phyloP scores from a whole-genome alignment of 2,113 vertebrate genomes.

The Scortum barcoo region DNA sequence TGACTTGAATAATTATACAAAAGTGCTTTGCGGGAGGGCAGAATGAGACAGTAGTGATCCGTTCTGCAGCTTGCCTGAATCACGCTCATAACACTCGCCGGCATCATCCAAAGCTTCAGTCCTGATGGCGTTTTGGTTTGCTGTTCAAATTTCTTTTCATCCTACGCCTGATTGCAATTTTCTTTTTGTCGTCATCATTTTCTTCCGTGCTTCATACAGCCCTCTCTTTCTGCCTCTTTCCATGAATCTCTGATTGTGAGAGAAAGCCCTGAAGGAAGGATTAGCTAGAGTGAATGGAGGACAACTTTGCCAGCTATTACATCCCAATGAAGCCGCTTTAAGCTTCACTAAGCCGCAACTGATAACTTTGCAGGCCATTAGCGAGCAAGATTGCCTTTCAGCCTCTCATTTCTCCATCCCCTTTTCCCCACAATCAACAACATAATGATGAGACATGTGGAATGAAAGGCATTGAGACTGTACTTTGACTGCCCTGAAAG shows the following conservation, averaged over 20 bases:
- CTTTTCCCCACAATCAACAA: slow-evolving; percentile 77
- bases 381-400: slow-evolving; percentile 79
- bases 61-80: slow-evolving; percentile 57
- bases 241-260: slow-evolving; percentile 76
- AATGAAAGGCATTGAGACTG: slow-evolving; percentile 63
- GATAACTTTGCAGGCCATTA: slow-evolving; percentile 87
- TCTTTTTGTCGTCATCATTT: slow-evolving; percentile 65
- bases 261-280: slow-evolving; percentile 79
- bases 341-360: slow-evolving; percentile 85
- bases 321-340: slow-evolving; percentile 83
- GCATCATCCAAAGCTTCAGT: slow-evolving; percentile 51
- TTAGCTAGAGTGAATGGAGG: slow-evolving; percentile 81
- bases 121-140: slow-evolving; percentile 49
- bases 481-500: slow-evolving; percentile 51
- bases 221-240: slow-evolving; percentile 66
- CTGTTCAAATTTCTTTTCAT: slow-evolving; percentile 71
- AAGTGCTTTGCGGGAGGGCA: slow-evolving; percentile 52
- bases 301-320: slow-evolving; percentile 84
- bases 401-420: slow-evolving; percentile 69
- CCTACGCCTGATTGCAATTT: slow-evolving; percentile 69
- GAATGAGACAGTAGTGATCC: slow-evolving; percentile 32
- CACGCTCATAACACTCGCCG: slow-evolving; percentile 27
- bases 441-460: slow-evolving; percentile 72
- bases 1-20: slow-evolving; percentile 69
- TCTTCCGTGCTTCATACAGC: slow-evolving; percentile 48